Conservation (phyloP, 2,113 vertebrate genomes). For the Sminthopsis crassicaudata region DNA sequence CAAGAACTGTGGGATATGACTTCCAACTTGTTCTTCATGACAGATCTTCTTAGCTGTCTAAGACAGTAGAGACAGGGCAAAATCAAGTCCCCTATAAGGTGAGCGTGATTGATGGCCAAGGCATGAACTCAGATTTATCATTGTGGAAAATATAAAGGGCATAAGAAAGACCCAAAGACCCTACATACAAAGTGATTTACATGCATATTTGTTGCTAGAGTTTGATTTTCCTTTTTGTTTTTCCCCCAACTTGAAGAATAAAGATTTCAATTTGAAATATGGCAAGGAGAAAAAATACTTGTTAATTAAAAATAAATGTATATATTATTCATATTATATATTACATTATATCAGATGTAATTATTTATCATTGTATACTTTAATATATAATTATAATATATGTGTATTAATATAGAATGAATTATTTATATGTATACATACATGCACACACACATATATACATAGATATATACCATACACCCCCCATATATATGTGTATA, state of each 20-base stretch:
- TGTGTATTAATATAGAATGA: no score
- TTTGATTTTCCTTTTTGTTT: not conserved
- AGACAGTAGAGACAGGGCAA: constrained; percentile 44
- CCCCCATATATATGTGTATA: no score
- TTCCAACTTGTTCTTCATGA: constrained; percentile 43
- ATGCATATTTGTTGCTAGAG: not conserved
- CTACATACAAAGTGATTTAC: not conserved
- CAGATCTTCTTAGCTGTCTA: constrained; percentile 13
- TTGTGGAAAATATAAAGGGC: constrained; percentile 67
- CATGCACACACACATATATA: no score
- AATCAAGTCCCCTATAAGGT: constrained; percentile 6
- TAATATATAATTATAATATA: no score
- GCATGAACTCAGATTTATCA: constrained; percentile 42
- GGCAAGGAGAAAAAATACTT: not conserved
- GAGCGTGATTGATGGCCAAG: constrained; percentile 55
- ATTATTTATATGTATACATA: no score
- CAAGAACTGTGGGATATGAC: constrained; percentile 41
- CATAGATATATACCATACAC: no score
- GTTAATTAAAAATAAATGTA: not conserved
- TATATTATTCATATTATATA: no score
- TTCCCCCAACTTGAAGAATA: not conserved
- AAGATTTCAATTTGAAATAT: not conserved
- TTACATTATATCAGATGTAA: no score
- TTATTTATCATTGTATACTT: no score
- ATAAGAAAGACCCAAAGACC: constrained; percentile 29